Base-by-base conservation (phyloP, 2,888 invertebrate species). In the Baccha elongata region DNA sequence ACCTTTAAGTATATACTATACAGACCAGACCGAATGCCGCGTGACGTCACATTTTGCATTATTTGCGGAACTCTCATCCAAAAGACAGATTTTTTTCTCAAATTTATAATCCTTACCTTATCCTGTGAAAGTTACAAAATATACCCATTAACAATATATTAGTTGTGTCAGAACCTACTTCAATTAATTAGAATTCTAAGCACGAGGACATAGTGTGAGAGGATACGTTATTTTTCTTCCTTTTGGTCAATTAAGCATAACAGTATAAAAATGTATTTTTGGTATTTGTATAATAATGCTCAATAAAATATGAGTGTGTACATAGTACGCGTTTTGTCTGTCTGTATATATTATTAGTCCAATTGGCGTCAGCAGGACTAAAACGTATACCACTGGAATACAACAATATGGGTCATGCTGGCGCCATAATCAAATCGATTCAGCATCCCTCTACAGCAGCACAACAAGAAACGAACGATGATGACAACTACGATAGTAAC, bases 401-500 rank as follows among this genome's bases (percentile, higher is more conserved):
- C 50, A 48, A 73, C 72, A 72, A 78, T 83, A 78, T 83, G 64
- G 83, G 83, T 73, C 83, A 73, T 78, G 58, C 50, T 83, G 83
- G 83, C 83, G 83, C 83, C 83, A 78, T 42, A 68, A 64, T 73
- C 83, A 78, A 78, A 83, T 83, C 83, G 83, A 83, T 83, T 78
- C 48, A 83, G 68, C 83, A 64, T 83, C 78, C 72, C 68, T 73
- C 71, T 50, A 46, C 26, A 68, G 53, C 48, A 76, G 53, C 48
- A 76, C 62, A 74, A 46, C 44, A 46, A 32, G 26, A 55, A 52
- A 8, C 29, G 1, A 32, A 50, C 7, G 35, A 55, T 46, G 37
- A 73, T 23, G 21, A 62, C 64, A 48, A 62, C 35, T 19, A 53
- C 37, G 37, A 48, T 40, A 55, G 75, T 44, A 71, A 71, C 50